These are phyloP conservation scores for Eremobia ochroleuca DNA, from an alignment of 2,888 invertebrate genomes.

Conservation along the genomic window DNA sequence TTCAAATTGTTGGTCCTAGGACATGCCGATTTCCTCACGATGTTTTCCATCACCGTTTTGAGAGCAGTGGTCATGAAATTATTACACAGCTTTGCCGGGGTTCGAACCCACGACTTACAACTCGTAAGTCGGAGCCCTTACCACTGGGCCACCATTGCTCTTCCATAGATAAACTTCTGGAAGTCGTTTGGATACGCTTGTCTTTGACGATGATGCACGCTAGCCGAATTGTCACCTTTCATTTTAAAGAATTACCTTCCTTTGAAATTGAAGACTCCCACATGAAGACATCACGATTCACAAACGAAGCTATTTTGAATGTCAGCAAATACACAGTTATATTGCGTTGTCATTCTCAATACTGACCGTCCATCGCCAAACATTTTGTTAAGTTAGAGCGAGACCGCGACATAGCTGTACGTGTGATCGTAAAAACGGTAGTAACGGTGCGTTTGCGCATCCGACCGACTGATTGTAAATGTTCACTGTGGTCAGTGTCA, in stretches of 20 bases:
- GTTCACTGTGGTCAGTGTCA: slow-evolving; percentile 62
- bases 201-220: not conserved
- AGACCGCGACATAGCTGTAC: slow-evolving; percentile 52
- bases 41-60: not conserved
- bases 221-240: not conserved
- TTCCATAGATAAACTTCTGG: not conserved
- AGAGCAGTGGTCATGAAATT: not conserved
- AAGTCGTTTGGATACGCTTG: not conserved
- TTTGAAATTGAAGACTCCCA: not conserved
- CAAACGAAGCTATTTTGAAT: not conserved
- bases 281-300: not conserved
- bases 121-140: not conserved
- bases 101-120: not conserved
- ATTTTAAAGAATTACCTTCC: not conserved
- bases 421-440: slow-evolving; percentile 59
- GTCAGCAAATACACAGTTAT: not conserved
- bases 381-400: slow-evolving; percentile 49
- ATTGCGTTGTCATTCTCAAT: slow-evolving; percentile 2
- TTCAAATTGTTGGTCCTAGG: not conserved
- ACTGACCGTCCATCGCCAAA: slow-evolving; percentile 36
- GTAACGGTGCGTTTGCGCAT: slow-evolving; percentile 66
- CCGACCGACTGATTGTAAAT: slow-evolving; percentile 57
- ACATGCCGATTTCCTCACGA: too few relatives aligned
- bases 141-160: not conserved
- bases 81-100: not conserved